phyloP scores from a whole-genome alignment of 2,113 vertebrate species.

The Phoxinus phoxinus region DNA sequence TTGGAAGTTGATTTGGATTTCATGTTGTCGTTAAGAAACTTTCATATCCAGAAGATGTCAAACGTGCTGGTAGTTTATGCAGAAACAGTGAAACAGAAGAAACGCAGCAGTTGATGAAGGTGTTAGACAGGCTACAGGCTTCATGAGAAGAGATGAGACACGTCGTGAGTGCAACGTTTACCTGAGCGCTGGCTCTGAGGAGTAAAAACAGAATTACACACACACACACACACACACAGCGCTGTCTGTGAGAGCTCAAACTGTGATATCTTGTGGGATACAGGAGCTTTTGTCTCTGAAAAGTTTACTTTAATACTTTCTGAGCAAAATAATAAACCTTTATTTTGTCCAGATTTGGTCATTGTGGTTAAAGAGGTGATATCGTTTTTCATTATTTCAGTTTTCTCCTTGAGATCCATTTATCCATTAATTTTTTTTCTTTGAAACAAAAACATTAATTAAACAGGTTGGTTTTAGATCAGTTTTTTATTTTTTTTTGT shows the following conservation, averaged over 20 bases:
- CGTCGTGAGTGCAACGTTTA: slow-evolving; percentile 68
- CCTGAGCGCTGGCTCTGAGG: slow-evolving; percentile 76
- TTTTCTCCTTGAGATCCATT: background rate
- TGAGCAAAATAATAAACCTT: background rate
- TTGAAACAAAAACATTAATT: background rate
- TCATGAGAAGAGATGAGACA: background rate
- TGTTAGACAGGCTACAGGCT: background rate
- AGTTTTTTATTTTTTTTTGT: too few species aligned
- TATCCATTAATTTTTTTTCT: background rate
- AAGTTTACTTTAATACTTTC: background rate
- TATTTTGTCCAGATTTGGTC: background rate
- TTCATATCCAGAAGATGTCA: background rate
- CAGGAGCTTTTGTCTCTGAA: background rate
- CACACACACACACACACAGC: slow-evolving; percentile 66
- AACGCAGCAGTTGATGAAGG: too few species aligned
- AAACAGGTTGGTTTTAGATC: too few species aligned
- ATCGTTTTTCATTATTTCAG: background rate
- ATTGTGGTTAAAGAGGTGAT: background rate
- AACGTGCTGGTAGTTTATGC: slow-evolving; percentile 5
- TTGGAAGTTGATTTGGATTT: background rate
- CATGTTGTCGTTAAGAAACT: slow-evolving; percentile 8
- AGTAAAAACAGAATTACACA: slow-evolving; percentile 79
- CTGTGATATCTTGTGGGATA: background rate
- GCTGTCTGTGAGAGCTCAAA: slow-evolving; percentile 47
- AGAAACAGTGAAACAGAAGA: slow-evolving; percentile 1